A percentile compares a stretch with the other conserved stretches of the same genome.
These are phyloP conservation scores for Phrynosoma platyrhinos DNA, from an alignment of 2,113 vertebrate species.

Conservation along the genomic window DNA sequence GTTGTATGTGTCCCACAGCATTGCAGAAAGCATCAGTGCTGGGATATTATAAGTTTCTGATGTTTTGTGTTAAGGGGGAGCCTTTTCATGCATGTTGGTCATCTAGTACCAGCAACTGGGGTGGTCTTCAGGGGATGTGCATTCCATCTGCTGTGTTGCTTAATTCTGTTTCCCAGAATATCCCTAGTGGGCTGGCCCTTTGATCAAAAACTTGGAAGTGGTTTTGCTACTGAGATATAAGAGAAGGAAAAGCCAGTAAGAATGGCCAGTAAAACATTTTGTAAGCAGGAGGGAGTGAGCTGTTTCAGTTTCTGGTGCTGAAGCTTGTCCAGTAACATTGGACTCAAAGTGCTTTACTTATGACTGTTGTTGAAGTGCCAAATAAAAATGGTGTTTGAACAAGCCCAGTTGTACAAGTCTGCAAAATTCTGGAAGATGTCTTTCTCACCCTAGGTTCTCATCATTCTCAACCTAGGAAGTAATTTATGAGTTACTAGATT, in stretches of 20 bases:
- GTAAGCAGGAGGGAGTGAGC: not conserved
- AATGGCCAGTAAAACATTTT: conserved; percentile 29
- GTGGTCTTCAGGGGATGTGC: not conserved
- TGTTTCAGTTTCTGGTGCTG: conserved; percentile 6
- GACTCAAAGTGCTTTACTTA: conserved; percentile 47
- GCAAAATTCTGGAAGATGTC: conserved; percentile 16
- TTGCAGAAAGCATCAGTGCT: not conserved
- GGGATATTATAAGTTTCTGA: not conserved
- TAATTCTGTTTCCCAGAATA: conserved; percentile 29
- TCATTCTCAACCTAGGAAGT: conserved; percentile 19
- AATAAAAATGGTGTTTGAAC: conserved; percentile 36
- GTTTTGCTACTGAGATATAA: not conserved
- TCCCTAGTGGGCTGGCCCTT: conserved; percentile 1
- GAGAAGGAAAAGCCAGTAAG: conserved; percentile 36
- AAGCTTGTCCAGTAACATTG: conserved; percentile 52
- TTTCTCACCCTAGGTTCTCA: not conserved
- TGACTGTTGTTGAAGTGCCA: conserved; percentile 58
- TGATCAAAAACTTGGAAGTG: conserved; percentile 6
- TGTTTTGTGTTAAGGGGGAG: not conserved
- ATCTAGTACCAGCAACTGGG: not conserved
- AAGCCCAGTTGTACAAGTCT: conserved; percentile 23
- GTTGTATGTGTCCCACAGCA: not conserved
- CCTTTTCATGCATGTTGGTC: not conserved
- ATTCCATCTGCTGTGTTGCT: conserved; percentile 14
- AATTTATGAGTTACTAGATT: conserved; percentile 26